A percentile compares a stretch with the other conserved stretches of the same genome.
These are phyloP conservation scores for Chymomyza fuscimana DNA, from an alignment of 2,888 invertebrate species.

Conservation along the genomic window DNA sequence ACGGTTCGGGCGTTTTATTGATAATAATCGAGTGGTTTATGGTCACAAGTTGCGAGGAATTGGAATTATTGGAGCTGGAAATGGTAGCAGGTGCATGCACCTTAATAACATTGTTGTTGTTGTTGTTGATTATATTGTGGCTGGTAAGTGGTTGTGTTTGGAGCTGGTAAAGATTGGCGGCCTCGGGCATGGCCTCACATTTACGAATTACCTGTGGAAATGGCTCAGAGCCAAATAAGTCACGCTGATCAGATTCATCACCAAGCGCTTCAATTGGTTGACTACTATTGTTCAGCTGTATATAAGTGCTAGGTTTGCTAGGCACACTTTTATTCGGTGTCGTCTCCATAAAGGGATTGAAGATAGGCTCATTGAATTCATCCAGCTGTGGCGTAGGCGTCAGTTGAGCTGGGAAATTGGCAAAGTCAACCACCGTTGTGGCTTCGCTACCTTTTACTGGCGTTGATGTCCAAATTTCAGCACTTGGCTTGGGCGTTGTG, in stretches of 20 bases:
- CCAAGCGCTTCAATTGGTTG: not conserved
- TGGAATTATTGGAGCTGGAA: constrained; percentile 20
- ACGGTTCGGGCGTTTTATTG: constrained; percentile 77
- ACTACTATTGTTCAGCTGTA: constrained; percentile 59
- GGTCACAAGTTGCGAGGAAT: constrained; percentile 72
- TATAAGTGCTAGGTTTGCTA: constrained; percentile 4
- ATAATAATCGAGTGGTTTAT: constrained; percentile 79
- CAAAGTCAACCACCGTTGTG: constrained; percentile 44
- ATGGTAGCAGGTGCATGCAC: constrained; percentile 31
- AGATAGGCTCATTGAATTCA: constrained; percentile 79
- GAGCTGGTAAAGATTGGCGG: constrained; percentile 14
- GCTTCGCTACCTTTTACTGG: constrained; percentile 65
- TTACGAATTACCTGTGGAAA: constrained; percentile 79
- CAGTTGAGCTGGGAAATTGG: constrained; percentile 46
- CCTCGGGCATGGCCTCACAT: constrained; percentile 61
- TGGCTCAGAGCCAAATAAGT: constrained; percentile 79
- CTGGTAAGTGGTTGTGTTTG: constrained; percentile 28
- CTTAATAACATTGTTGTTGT: constrained; percentile 49
- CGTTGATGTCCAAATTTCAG: constrained; percentile 79
- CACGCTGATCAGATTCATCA: constrained; percentile 52
- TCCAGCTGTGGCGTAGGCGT: constrained; percentile 60
- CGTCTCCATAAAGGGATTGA: constrained; percentile 76
- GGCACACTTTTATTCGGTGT: constrained; percentile 19
- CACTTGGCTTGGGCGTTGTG: constrained; percentile 36
- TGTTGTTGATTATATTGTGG: constrained; percentile 47